Conservation (phyloP, 2,113 vertebrate genomes). For the Pelodiscus sinensis region DNA sequence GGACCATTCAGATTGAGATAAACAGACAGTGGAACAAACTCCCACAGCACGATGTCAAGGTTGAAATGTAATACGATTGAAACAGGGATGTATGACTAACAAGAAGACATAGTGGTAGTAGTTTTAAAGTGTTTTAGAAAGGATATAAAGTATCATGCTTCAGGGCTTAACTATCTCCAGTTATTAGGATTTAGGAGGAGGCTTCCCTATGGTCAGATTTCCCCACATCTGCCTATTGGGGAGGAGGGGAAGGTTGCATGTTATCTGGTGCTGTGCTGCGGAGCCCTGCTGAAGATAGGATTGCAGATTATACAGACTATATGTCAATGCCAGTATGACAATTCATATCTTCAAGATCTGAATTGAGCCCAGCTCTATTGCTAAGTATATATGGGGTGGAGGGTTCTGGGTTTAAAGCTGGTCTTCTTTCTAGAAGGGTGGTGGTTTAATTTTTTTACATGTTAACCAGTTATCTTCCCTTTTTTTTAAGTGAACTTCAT, state of each 20-base stretch:
- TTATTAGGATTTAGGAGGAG: not conserved
- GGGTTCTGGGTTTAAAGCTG: not conserved
- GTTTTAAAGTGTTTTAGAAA: not conserved
- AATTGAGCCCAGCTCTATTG: not conserved
- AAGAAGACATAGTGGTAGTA: not conserved
- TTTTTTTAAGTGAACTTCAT: not conserved
- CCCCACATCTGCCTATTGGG: not conserved
- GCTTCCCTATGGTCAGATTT: not conserved
- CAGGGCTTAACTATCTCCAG: not conserved
- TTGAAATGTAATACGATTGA: not conserved
- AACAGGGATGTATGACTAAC: not conserved
- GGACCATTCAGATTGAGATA: too few relatives aligned
- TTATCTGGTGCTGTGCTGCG: not conserved
- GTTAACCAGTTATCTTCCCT: not conserved
- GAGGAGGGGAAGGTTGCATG: fast-evolving
- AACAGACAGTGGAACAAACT: not conserved
- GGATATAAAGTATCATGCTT: fast-evolving
- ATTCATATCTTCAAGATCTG: not conserved
- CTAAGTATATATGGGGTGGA: not conserved
- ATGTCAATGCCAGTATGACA: not conserved
- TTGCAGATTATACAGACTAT: not conserved
- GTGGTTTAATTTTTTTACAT: not conserved
- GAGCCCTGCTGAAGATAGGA: not conserved
- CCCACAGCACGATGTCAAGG: not conserved
- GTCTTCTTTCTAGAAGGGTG: not conserved